Base-by-base conservation (phyloP, 2,888 invertebrate species). In the Drosophila peninsularis region DNA sequence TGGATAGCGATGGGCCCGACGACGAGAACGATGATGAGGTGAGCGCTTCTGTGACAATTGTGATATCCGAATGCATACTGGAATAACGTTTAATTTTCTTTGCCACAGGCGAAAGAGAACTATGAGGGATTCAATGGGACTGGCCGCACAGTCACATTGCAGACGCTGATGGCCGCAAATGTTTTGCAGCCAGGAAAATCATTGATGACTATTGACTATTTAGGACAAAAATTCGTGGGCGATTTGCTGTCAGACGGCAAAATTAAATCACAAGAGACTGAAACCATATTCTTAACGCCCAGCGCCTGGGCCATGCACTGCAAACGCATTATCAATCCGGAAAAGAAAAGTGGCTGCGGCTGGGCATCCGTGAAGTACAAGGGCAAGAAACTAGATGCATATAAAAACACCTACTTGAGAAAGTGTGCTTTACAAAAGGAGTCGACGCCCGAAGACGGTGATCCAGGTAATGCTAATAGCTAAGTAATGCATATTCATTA, bases 231-330 rank as follows among this genome's bases (percentile, higher is more conserved):
- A 91, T 98, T 98, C 93, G 95, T 96, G 56, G 98, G 97, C 36
- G 98, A 98, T 91, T 93, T 98, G 47, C 93, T 97, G 88, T 93
- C 95, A 41, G 97, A 96, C 94, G 98, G 98, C 14, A 97, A 97
- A 94, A 98, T 98, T 63, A 95, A 96, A 91, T 97, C 97, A 17
- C 96, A 96, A 92, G 97, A 97, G 92, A 97, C 97, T 39, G 96
- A 96, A 90, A 96, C 97, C 71, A 94, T 97, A 85, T 98, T 97
- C 91, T 95, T 96, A 71, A 97, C 97, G 1, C 98, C 98, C 3
- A 97, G 97, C 83, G 97, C 98, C 2, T 98, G 98, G 98, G 98
- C 97, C 0, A 96, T 97, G 91, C 96, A 97, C 90, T 98, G 98
- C 90, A 98, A 98, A 91, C 94, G 97, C 77, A 96, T 97, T 63